Evolutionary conservation across 2,797 vertebrate genomes (phyloP), one percentile per base, ranked within the genome.

Genomic region (Cryptoblepharus egeriae): DNA sequence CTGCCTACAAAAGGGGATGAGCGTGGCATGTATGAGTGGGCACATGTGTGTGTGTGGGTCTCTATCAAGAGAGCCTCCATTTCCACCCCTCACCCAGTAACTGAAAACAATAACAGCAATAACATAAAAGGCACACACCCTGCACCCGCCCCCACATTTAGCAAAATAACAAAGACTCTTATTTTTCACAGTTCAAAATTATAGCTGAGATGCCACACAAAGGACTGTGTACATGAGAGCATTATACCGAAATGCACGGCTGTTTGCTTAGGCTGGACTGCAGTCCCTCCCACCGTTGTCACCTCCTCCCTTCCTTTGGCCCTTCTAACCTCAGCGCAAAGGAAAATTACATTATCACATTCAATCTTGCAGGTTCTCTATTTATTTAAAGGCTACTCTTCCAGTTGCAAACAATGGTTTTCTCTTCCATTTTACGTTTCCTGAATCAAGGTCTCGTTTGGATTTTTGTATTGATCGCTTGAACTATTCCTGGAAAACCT

Each of bases 401-500:
- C 94, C 89, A 93, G 89, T 10, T 81, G 87, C 92, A 85, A 75
- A 79, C 76, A 74, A 69, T 49, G 90, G 87, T 90, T 88, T 84
- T 93, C 79, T 91, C 87, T 89, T 76, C 87, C 5, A 77, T 67
- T 72, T 95, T 95, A 93, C 90, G 92, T 94, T 95, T 95, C 93
- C 94, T 92, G 94, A 92, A 93, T 93, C 80, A 85, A 68, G 72
- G 63, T 69, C 84, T 94, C 74, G 82, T 84, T 86, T 90, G 79
- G 72, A 76, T 68, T 65, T 9, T 67, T 78, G 49, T 52, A 52
- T 86, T 42, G 32, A 71, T 89, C 84, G 81, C 95, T 95, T 95
- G 93, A 93, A 95, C 97, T 97, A 98, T 93, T 58, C 82, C 93
- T 92, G 93, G n/a, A n/a, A n/a, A n/a, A n/a, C n/a, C 96, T 98